Conservation (phyloP, 2,113 vertebrate species). For the Ciconia maguari region DNA sequence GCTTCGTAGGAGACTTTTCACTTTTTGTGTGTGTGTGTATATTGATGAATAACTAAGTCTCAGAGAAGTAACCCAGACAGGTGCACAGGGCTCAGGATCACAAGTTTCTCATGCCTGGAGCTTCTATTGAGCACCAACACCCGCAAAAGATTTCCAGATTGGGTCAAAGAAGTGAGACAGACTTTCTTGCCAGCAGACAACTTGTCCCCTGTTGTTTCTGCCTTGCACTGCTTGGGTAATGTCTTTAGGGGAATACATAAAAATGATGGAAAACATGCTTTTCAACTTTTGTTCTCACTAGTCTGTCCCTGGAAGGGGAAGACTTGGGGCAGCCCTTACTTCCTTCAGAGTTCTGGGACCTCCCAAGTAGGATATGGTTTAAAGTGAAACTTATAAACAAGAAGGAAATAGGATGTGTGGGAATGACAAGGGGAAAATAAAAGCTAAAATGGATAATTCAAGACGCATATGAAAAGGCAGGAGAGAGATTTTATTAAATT, state of each 20-base stretch:
- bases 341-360: background rate
- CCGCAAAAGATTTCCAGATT: background rate
- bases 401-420: background rate
- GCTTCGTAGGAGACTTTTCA: accelerated
- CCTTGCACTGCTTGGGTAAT: background rate
- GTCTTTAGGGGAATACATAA: background rate
- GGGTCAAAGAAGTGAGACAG: background rate
- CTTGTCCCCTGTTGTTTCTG: background rate
- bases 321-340: background rate
- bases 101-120: background rate
- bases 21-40: background rate
- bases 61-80: background rate
- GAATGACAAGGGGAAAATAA: background rate
- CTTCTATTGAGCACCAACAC: background rate
- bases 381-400: background rate
- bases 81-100: background rate
- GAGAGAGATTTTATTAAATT: constrained; percentile 38
- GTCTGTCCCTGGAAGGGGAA: background rate
- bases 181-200: background rate
- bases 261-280: background rate
- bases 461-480: background rate
- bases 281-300: background rate
- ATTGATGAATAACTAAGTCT: background rate
- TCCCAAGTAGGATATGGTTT: background rate
- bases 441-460: background rate